Evolutionary conservation across 1,140 invertebrate species (phyloP).

Genomic region (Drosophila lacertosa): DNA sequence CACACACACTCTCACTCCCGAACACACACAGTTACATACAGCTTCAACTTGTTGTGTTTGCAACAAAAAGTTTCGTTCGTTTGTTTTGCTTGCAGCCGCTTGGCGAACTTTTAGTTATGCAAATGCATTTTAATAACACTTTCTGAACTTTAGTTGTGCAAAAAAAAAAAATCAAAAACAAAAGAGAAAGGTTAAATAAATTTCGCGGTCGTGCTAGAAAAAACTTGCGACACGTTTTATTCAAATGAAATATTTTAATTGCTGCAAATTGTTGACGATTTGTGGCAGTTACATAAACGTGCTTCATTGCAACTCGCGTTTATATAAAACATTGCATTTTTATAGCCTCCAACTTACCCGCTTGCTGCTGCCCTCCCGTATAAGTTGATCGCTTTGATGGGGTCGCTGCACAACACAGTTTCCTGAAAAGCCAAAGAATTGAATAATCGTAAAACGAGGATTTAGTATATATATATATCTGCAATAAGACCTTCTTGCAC

Average conservation of each 20-base stretch:
- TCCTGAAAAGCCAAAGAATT: conserved; percentile 85
- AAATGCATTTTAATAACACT: conserved; percentile 58
- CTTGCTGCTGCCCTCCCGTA: conserved; percentile 89
- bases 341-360: conserved; percentile 86
- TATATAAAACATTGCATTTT: conserved; percentile 1
- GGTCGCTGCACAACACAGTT: conserved; percentile 92
- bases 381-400: conserved; percentile 89
- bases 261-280: conserved; percentile 34
- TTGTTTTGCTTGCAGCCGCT: conserved; percentile 34
- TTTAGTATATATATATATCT: too few species aligned
- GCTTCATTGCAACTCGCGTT: neutral
- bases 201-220: conserved; percentile 16
- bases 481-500: neutral
- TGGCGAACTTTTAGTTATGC: conserved; percentile 64
- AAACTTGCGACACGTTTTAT: conserved; percentile 16
- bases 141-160: conserved; percentile 34
- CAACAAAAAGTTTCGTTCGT: conserved; percentile 36
- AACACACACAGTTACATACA: conserved; percentile 2
- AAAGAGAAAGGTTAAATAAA: conserved; percentile 25
- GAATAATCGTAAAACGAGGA: too few species aligned
- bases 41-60: conserved; percentile 20
- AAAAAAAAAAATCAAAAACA: conserved; percentile 14
- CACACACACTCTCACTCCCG: conserved; percentile 15
- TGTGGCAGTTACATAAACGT: conserved; percentile 13
- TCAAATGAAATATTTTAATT: conserved; percentile 46